Percentiles rank a stretch among this genome's conserved stretches.
phyloP scores from a whole-genome alignment of 2,888 invertebrate species.

The Cantharis lateralis region DNA sequence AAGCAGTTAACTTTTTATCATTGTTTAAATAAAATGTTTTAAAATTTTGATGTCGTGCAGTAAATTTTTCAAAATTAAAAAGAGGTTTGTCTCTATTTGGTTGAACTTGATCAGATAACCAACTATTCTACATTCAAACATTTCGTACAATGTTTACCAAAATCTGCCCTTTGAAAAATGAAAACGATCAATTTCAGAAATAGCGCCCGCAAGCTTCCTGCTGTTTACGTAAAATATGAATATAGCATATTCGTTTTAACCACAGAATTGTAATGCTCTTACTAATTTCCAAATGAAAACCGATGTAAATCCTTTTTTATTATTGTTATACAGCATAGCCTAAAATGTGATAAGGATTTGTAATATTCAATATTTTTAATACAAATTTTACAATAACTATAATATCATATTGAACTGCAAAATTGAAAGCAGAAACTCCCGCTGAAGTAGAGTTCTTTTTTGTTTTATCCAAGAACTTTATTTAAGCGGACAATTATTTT shows the following conservation, averaged over 20 bases:
- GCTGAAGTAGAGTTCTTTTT: neutral
- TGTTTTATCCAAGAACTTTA: neutral
- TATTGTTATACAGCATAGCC: neutral
- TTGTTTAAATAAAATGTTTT: neutral
- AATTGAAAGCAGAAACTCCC: too few relatives aligned
- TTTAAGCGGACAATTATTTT: neutral
- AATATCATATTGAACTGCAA: too few relatives aligned
- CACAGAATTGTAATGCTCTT: conserved; percentile 5
- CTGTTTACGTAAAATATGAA: conserved; percentile 16
- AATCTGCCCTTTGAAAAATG: conserved; percentile 30
- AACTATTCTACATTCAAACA: conserved; percentile 10
- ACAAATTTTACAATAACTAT: neutral
- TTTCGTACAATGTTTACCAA: conserved; percentile 23
- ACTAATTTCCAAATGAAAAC: neutral
- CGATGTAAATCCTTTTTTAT: neutral
- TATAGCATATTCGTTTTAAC: conserved; percentile 8
- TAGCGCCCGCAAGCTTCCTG: conserved; percentile 16
- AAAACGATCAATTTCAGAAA: conserved; percentile 28
- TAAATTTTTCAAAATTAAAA: neutral
- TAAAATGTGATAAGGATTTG: neutral
- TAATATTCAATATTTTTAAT: neutral
- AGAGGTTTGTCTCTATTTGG: neutral
- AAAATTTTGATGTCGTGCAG: neutral
- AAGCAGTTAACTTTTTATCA: neutral
- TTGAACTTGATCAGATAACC: neutral